These are phyloP conservation scores for Scarus forsteni DNA, from an alignment of 2,797 vertebrate genomes.

Conservation along the genomic window DNA sequence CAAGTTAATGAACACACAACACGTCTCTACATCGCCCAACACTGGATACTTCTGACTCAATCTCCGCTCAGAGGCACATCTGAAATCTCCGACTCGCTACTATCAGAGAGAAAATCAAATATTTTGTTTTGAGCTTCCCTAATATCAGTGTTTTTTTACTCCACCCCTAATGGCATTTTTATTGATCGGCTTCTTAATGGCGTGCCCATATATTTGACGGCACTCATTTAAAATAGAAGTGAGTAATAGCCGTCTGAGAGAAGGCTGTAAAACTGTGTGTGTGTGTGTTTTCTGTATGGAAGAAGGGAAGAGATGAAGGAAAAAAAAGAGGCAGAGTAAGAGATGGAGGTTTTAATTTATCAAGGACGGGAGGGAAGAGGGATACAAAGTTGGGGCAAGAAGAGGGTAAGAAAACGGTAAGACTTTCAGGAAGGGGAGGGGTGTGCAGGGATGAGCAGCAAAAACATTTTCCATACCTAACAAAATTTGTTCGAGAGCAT, in stretches of 20 bases:
- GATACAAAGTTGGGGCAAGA: slow-evolving; percentile 34
- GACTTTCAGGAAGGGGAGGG: slow-evolving; percentile 53
- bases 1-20: slow-evolving; percentile 80
- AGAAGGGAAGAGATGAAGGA: slow-evolving; percentile 78
- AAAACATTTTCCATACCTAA: slow-evolving; percentile 68
- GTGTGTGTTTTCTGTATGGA: slow-evolving; percentile 68
- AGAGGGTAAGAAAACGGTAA: slow-evolving; percentile 18
- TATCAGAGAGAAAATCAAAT: slow-evolving; percentile 93
- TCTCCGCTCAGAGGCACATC: slow-evolving; percentile 67
- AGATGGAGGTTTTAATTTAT: slow-evolving; percentile 92
- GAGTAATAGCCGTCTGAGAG: slow-evolving; percentile 96
- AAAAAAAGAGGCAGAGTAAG: slow-evolving; percentile 78
- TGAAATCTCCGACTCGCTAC: slow-evolving; percentile 86
- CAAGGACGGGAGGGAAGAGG: slow-evolving; percentile 58
- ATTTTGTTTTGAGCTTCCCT: slow-evolving; percentile 97
- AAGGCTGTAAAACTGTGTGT: slow-evolving; percentile 91
- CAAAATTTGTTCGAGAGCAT: slow-evolving; percentile 67
- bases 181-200: slow-evolving; percentile 97
- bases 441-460: slow-evolving; percentile 50
- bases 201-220: slow-evolving; percentile 95
- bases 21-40: slow-evolving; percentile 11
- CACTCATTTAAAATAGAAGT: slow-evolving; percentile 97
- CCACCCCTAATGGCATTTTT: slow-evolving; percentile 95
- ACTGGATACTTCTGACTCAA: slow-evolving; percentile 14
- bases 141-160: slow-evolving; percentile 97